Evolutionary conservation across 2,113 vertebrate species (phyloP).

Genomic region (Odobenus rosmarus): DNA sequence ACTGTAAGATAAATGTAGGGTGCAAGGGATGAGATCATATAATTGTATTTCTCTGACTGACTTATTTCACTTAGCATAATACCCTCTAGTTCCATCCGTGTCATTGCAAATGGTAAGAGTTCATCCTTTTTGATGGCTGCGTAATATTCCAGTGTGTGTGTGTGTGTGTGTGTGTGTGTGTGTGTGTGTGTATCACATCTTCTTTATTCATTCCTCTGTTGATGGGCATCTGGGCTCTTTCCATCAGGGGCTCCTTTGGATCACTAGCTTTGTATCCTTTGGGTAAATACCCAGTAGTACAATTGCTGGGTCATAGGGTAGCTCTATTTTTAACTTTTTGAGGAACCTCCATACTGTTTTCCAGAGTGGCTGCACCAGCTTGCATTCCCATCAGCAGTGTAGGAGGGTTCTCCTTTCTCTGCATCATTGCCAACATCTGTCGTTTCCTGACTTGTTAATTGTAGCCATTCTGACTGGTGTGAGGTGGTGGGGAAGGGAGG

Average conservation of each 20-base stretch:
- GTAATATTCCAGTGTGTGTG: too few species aligned
- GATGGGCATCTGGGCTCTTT: not conserved
- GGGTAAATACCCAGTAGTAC: not conserved
- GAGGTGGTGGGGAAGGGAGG: not conserved
- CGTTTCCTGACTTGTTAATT: not conserved
- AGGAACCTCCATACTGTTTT: too few species aligned
- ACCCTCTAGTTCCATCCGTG: not conserved
- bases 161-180: too few species aligned
- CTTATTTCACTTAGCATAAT: not conserved
- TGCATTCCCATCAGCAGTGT: too few species aligned
- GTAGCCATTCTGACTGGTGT: not conserved
- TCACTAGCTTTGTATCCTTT: not conserved
- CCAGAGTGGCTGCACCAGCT: too few species aligned
- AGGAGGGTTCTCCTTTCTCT: not conserved
- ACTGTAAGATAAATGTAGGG: not conserved
- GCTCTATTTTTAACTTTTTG: too few species aligned
- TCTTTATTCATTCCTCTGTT: too few species aligned
- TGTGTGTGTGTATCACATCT: too few species aligned
- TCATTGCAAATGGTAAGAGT: not conserved
- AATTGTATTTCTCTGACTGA: not conserved
- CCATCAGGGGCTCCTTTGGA: not conserved
- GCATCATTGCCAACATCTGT: not conserved
- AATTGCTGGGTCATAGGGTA: not conserved
- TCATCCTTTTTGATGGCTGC: too few species aligned
- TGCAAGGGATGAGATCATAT: not conserved